Base-by-base conservation (phyloP, 2,797 vertebrate genomes). In the Percopsis omiscomaycus region DNA sequence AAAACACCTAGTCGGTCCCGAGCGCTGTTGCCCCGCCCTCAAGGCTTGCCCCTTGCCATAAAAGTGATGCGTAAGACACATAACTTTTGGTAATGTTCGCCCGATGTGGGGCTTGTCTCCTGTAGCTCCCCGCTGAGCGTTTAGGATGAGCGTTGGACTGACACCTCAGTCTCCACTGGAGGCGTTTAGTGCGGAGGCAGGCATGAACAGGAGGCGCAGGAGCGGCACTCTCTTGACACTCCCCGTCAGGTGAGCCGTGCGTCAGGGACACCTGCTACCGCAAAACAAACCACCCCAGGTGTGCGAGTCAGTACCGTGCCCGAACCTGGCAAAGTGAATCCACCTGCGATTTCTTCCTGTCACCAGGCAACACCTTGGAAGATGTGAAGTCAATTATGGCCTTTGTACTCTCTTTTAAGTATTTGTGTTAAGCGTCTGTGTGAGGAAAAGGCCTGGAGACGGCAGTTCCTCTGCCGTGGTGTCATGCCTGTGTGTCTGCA, bases 261-360 rank as follows among this genome's bases (percentile, higher is more conserved):
- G 46, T 2, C 46, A 11, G 14, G 46, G 11, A 12, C 46, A 12
- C 46, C 46, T 48, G 28, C 6, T 37, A 37, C 4, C 32, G 32
- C 32, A 37, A 37, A 1, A 37, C 32, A 4, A 48, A 49, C 69
- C 67, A 61, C 86, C 82, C 84, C 83, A 82, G 79, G 84, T 89
- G 85, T 89, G 86, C 64, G 71, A 75, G 75, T 70, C 78, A 55
- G 69, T 75, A 70, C 77, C 65, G 71, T 77, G 83, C 80, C 62
- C 55, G 64, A 81, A 82, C 69, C 54, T 74, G 77, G 70, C 64
- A 80, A 75, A 79, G 82, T 82, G 84, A 83, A 89, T 79, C 81
- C 71, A 60, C 55, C 69, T 66, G 77, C 75, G 81, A 84, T 87
- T 74, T 84, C 83, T 87, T 86, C 74, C 79, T 86, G 91, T 88